Base-by-base conservation (phyloP, 2,888 invertebrate species). In the Aspidapion aeneum region DNA sequence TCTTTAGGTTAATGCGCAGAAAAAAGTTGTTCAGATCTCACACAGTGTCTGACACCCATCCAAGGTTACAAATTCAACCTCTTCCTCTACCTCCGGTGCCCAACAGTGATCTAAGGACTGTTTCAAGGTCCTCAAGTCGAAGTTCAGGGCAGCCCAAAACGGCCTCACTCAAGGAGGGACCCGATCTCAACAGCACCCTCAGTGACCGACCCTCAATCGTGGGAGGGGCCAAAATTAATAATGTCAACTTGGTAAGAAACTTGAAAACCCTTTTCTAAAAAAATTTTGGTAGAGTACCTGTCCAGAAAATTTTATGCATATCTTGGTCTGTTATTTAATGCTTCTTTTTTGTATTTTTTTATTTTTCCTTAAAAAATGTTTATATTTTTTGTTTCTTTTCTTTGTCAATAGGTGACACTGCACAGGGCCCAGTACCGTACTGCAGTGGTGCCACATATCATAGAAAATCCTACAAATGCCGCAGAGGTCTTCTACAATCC, bases 401-500 rank as follows among this genome's bases (percentile, higher is more conserved):
- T 52, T 51, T 51, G 19, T 57, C 19, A 18, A 22, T 58, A 66
- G 66, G 61, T 67, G 17, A 50, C 64, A 3, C 18, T 67, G 21
- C 89, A 89, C 68, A 55, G 69, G 35, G 72, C 72, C 7, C 90
- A 90, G 71, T 90, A 90, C 72, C 82, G 90, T 58, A 87, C 88
- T 70, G 87, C 87, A 71, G 71, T 78, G n/a, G 75, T 80, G 18
- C 79, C 81, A 1, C 79, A 80, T 66, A 74, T 80, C 22, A 78
- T 79, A 16, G 80, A 80, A 65, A 79, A 80, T 75, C 87, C 87
- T 71, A 87, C 88, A 0, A 80, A 78, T 61, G 88, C 87, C 0
- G 90, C 91, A 0, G 91, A 93, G 66, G 85, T 91, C 74, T 96
- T 96, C 79, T 96, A 95, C 76, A 95, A 96, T 79, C 94, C 95